phyloP scores from a whole-genome alignment of 2,888 invertebrate genomes.

The Stictocephala bisonia region DNA sequence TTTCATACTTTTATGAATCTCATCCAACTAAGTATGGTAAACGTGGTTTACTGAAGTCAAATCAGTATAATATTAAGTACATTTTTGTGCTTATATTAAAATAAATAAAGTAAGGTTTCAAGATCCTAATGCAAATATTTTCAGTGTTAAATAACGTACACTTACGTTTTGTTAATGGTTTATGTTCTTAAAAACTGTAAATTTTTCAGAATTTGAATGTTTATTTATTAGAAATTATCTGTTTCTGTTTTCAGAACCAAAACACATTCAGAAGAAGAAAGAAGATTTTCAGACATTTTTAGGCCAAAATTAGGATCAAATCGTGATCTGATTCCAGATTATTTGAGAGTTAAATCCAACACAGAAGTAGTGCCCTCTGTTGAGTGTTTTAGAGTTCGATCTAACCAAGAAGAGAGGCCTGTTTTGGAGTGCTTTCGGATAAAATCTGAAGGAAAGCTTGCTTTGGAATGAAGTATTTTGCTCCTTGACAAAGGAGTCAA shows the following conservation, averaged over 20 bases:
- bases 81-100: too few species aligned
- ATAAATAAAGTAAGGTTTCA: too few species aligned
- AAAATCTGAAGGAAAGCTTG: slow-evolving; percentile 11
- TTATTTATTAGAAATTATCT: too few species aligned
- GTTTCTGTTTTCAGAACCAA: slow-evolving; percentile 16
- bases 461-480: slow-evolving; percentile 15
- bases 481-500: slow-evolving; percentile 48
- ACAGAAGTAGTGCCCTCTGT: slow-evolving; percentile 27
- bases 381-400: slow-evolving; percentile 5
- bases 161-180: too few species aligned
- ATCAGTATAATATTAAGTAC: too few species aligned
- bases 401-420: slow-evolving; percentile 23
- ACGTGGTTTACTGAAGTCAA: too few species aligned
- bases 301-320: slow-evolving; percentile 1
- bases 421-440: slow-evolving; percentile 28
- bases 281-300: slow-evolving; percentile 14
- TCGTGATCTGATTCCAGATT: neutral
- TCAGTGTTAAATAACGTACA: too few species aligned
- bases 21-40: too few species aligned
- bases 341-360: slow-evolving; percentile 7
- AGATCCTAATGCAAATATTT: too few species aligned
- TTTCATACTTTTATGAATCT: too few species aligned
- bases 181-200: too few species aligned
- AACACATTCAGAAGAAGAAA: slow-evolving; percentile 22
- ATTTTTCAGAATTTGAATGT: too few species aligned